Conservation (phyloP, 23 tunicate species). For the Styela clava region DNA sequence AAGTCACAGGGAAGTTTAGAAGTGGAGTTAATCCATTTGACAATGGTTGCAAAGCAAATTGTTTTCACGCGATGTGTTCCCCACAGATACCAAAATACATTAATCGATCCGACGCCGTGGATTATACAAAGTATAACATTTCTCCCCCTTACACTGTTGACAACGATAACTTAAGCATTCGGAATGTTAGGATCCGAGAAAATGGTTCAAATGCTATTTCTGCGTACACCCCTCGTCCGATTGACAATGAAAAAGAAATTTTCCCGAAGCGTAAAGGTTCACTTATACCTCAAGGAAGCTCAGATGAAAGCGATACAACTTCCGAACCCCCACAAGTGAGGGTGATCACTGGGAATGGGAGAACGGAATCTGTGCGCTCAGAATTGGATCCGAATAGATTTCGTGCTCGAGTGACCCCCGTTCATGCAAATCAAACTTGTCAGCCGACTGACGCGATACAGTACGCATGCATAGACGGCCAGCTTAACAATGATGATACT, state of each 20-base stretch:
- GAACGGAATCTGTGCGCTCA: slow-evolving; percentile 11
- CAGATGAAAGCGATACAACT: neutral
- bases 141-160: slow-evolving; percentile 7
- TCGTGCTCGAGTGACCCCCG: slow-evolving; percentile 56
- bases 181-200: neutral
- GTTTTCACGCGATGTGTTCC: slow-evolving; percentile 46
- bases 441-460: neutral
- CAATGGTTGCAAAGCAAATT: slow-evolving; percentile 61
- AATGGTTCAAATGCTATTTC: neutral
- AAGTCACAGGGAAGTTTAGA: slow-evolving; percentile 91
- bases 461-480: slow-evolving; percentile 1
- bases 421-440: slow-evolving; percentile 3
- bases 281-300: neutral
- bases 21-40: slow-evolving; percentile 83
- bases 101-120: slow-evolving; percentile 5
- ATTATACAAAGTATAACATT: slow-evolving; percentile 22
- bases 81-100: slow-evolving; percentile 50
- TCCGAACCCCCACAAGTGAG: slow-evolving; percentile 19
- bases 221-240: neutral
- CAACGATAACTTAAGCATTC: neutral
- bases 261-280: neutral
- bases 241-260: neutral
- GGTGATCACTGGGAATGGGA: neutral
- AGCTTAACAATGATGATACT: neutral
- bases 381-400: slow-evolving; percentile 70